Conservation (phyloP, 2,113 vertebrate genomes). For the Corydoras sp. region DNA sequence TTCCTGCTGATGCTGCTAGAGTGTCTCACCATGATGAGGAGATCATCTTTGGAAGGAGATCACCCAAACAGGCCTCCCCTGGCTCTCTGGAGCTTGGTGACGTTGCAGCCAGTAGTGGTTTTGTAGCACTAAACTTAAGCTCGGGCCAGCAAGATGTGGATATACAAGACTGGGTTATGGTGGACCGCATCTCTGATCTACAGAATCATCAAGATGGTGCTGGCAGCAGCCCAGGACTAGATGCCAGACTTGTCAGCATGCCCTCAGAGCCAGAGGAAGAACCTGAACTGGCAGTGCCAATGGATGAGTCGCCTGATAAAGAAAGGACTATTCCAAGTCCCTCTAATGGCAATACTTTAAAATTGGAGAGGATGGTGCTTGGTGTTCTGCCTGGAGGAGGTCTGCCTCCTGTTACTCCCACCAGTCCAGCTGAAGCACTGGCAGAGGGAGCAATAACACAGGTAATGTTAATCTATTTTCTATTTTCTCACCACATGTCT, state of each 20-base stretch:
- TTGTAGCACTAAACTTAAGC: constrained; percentile 89
- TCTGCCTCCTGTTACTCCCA: constrained; percentile 77
- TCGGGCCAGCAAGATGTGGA: constrained; percentile 87
- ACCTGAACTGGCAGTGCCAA: constrained; percentile 79
- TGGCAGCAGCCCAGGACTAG: constrained; percentile 57
- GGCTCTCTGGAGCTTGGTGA: constrained; percentile 80
- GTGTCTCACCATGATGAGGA: constrained; percentile 94
- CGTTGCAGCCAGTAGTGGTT: constrained; percentile 82
- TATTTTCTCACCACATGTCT: neutral
- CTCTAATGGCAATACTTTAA: constrained; percentile 45
- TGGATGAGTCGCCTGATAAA: constrained; percentile 61
- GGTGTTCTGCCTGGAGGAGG: constrained; percentile 67
- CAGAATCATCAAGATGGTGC: constrained; percentile 67
- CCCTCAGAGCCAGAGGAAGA: constrained; percentile 88
- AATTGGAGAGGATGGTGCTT: constrained; percentile 77
- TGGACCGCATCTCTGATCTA: constrained; percentile 80
- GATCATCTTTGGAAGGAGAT: constrained; percentile 70
- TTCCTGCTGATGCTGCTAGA: constrained; percentile 60
- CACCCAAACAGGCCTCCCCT: constrained; percentile 77
- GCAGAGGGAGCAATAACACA: constrained; percentile 87
- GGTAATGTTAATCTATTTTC: constrained; percentile 64
- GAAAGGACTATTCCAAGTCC: constrained; percentile 46
- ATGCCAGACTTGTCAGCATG: constrained; percentile 74
- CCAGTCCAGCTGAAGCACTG: constrained; percentile 87
- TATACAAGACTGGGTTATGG: constrained; percentile 93